Evolutionary conservation across 2,797 vertebrate genomes (phyloP), one percentile per base, ranked within the genome.

Genomic region (Aldrovandia affinis): DNA sequence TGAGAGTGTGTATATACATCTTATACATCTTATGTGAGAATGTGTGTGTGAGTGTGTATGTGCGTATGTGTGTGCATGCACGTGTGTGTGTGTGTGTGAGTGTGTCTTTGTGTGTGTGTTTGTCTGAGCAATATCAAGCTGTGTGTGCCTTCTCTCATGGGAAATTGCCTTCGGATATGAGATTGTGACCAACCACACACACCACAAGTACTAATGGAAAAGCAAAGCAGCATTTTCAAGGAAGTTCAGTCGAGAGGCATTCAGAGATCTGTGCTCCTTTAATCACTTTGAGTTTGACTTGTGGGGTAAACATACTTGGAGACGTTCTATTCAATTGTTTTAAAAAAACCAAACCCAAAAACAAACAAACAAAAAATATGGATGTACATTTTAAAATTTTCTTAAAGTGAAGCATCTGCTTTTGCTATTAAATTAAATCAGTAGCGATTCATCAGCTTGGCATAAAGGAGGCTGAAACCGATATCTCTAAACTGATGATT

Each of bases 81-180:
- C 12, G 63, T 30, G 63, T 30, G 63, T 30, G 10, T 30, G 63
- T 0, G 63, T 22, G n/a, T 5, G 15, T 50, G 25, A 25, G 22
- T 79, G 44, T 22, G 5, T 12, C 4, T 30, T 1, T 50, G 25
- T 22, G 78, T 55, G n/a, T 80, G 77, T 79, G 22, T 80, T 47
- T 57, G n/a, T 80, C 44, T 79, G n/a, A n/a, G n/a, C n/a, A 65
- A 33, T 65, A 65, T 65, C 63, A 42, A 22, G 70, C 36, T 65
- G 63, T 65, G 63, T 20, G 36, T 77, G 20, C 22, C 39, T 36
- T 47, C 10, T 78, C 22, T 78, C 42, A 44, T 78, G 44, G 39
- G 75, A 78, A 78, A 50, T 47, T 50, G 22, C 75, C 75, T 44
- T 44, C 8, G 25, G 44, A 77, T 42, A 44, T 44, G 36, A 77